A percentile compares a stretch with the other conserved stretches of the same genome.
Evolutionary conservation across 1,140 invertebrate species (phyloP).

Genomic region (Ips nitidus): DNA sequence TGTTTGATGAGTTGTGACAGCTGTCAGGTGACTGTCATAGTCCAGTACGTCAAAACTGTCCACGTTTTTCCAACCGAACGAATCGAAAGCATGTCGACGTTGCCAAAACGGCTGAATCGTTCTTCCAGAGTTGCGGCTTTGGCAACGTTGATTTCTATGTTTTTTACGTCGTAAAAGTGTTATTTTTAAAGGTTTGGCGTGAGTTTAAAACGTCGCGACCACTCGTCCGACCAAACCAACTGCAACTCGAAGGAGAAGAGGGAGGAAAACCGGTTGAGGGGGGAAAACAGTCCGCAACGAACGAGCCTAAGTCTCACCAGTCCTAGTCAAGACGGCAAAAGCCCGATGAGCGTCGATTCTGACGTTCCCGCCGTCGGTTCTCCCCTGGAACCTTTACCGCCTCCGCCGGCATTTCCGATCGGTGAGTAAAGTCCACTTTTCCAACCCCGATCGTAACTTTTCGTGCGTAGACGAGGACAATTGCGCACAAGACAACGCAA

Average conservation of each 20-base stretch:
- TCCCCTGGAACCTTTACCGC: slow-evolving; percentile 44
- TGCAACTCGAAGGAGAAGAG: slow-evolving; percentile 55
- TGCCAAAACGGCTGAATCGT: neutral
- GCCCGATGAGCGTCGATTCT: slow-evolving; percentile 51
- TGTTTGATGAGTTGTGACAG: too few relatives aligned
- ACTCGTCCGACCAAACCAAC: slow-evolving; percentile 58
- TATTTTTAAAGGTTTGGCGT: slow-evolving; percentile 60
- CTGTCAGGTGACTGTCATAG: too few relatives aligned
- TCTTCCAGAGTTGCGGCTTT: neutral
- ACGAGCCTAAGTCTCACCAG: slow-evolving; percentile 50
- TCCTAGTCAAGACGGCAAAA: slow-evolving; percentile 53
- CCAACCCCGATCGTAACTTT: neutral
- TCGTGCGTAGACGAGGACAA: slow-evolving; percentile 1
- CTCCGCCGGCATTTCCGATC: slow-evolving; percentile 48
- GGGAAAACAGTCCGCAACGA: slow-evolving; percentile 47
- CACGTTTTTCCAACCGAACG: too few relatives aligned
- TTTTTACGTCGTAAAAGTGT: too few relatives aligned
- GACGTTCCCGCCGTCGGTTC: slow-evolving; percentile 51
- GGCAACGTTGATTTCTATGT: neutral
- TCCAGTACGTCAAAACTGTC: neutral
- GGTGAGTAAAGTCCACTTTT: slow-evolving; percentile 2
- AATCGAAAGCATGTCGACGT: neutral
- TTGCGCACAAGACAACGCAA: slow-evolving; percentile 4
- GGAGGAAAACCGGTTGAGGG: slow-evolving; percentile 46
- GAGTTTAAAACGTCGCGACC: slow-evolving; percentile 67